Percentiles rank a stretch among this genome's conserved stretches.
Conservation (phyloP, 2,888 invertebrate genomes). For the Alviniconcha strummeri region DNA sequence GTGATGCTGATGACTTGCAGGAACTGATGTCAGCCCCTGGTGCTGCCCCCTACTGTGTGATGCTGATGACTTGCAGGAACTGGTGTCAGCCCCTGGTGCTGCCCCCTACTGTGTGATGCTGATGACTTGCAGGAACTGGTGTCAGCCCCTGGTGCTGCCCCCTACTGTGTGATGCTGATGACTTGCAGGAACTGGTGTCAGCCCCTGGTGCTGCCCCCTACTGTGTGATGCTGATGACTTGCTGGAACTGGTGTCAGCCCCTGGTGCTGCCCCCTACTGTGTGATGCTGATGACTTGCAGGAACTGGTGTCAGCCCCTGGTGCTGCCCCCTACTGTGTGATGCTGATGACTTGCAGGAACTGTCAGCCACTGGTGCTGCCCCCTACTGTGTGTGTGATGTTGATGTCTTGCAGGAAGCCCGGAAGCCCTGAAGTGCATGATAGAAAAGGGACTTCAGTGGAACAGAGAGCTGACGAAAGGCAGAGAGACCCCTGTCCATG, state of each 20-base stretch:
- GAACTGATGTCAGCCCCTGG: too few species aligned
- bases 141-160: too few species aligned
- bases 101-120: not conserved
- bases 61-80: not conserved
- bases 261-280: too few species aligned
- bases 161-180: not conserved
- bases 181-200: not conserved
- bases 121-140: not conserved
- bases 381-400: not conserved
- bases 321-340: not conserved
- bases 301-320: too few species aligned
- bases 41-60: not conserved
- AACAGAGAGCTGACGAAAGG: conserved; percentile 27
- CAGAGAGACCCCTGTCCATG: conserved; percentile 46
- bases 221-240: too few species aligned
- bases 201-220: too few species aligned
- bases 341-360: not conserved
- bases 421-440: not conserved
- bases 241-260: too few species aligned
- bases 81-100: too few species aligned
- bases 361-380: too few species aligned
- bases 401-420: not conserved
- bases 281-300: too few species aligned
- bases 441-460: not conserved
- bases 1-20: too few species aligned